Evolutionary conservation across 2,888 invertebrate species (phyloP).

Genomic region (Chrysopilus asiliformis): DNA sequence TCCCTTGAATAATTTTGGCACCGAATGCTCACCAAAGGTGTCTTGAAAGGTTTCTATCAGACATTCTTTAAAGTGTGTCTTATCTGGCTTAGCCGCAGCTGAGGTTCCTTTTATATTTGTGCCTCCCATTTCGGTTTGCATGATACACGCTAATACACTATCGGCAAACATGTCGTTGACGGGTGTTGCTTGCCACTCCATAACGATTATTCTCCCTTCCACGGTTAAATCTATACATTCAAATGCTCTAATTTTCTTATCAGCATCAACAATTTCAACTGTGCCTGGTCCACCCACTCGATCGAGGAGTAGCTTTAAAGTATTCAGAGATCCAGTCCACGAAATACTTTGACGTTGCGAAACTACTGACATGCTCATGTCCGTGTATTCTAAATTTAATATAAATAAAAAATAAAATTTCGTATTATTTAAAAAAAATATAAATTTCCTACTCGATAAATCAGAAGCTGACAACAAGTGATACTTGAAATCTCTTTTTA

Average conservation of each 20-base stretch:
- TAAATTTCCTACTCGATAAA: conserved; percentile 58
- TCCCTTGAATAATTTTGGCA: conserved; percentile 86
- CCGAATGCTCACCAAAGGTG: conserved; percentile 90
- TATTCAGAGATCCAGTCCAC: conserved; percentile 60
- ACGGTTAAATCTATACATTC: conserved; percentile 67
- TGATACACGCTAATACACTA: conserved; percentile 75
- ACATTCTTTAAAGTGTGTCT: conserved; percentile 75
- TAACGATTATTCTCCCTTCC: conserved; percentile 66
- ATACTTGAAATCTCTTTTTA: conserved; percentile 96
- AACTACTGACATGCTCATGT: conserved; percentile 85
- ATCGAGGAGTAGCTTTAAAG: conserved; percentile 60
- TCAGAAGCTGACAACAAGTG: conserved; percentile 86
- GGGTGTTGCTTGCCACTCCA: conserved; percentile 93
- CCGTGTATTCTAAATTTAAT: conserved; percentile 67
- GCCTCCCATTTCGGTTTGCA: conserved; percentile 65
- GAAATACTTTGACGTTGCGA: conserved; percentile 85
- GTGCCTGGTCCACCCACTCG: conserved; percentile 59
- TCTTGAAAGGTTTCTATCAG: conserved; percentile 45
- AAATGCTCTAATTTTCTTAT: conserved; percentile 68
- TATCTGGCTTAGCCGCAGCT: conserved; percentile 61
- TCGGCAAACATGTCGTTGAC: conserved; percentile 98
- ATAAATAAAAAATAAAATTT: conserved; percentile 2
- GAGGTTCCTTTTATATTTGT: conserved; percentile 46
- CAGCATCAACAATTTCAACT: conserved; percentile 52
- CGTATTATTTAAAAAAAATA: no score